phyloP scores from a whole-genome alignment of 2,113 vertebrate genomes.

The Raja brachyura region DNA sequence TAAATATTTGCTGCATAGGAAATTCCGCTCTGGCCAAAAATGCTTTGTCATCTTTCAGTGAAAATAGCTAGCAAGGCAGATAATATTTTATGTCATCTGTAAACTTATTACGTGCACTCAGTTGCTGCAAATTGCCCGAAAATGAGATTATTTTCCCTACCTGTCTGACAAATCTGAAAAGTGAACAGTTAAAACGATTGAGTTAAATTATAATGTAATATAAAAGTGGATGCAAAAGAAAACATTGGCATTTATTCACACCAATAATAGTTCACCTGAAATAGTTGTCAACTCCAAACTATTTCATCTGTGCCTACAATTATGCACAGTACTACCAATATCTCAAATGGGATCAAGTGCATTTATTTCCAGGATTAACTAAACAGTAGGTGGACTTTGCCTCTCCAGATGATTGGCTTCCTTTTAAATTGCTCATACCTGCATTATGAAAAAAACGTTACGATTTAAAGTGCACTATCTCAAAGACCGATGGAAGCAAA shows the following conservation, averaged over 20 bases:
- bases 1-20: not conserved
- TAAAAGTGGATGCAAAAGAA: not conserved
- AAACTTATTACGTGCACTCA: not conserved
- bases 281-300: not conserved
- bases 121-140: not conserved
- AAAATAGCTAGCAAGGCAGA: constrained; percentile 27
- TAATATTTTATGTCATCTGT: not conserved
- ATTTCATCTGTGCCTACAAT: not conserved
- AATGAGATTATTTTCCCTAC: not conserved
- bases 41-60: constrained; percentile 14
- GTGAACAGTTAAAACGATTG: not conserved
- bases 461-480: not conserved
- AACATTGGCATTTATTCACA: not conserved
- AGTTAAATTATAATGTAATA: not conserved
- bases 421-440: not conserved
- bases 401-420: not conserved
- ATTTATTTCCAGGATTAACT: not conserved
- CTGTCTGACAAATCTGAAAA: not conserved
- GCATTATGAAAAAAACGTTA: not conserved
- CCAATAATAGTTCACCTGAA: not conserved
- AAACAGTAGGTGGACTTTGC: not conserved
- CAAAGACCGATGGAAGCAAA: not conserved
- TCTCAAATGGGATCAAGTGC: not conserved
- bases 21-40: not conserved
- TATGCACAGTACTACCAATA: not conserved